Percentiles rank a stretch among this genome's conserved stretches.
Evolutionary conservation across 2,888 invertebrate species (phyloP).

Genomic region (Drosophila emarginata): DNA sequence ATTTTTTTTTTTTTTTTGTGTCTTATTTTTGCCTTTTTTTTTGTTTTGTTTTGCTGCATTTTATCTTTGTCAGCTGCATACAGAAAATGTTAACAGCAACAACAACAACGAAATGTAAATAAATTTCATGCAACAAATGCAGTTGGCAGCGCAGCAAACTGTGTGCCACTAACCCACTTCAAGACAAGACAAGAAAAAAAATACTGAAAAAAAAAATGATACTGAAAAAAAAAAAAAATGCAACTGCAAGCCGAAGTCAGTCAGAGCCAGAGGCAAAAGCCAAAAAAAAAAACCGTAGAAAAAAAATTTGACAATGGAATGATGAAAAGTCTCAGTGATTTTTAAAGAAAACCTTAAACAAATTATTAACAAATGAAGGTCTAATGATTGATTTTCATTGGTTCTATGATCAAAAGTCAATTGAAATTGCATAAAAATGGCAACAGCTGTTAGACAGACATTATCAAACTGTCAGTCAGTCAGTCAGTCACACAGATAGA

Average conservation of each 20-base stretch:
- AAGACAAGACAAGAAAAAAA: slow-evolving; percentile 47
- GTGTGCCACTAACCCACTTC: slow-evolving; percentile 75
- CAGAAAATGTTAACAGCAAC: slow-evolving; percentile 16
- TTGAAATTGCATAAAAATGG: background rate
- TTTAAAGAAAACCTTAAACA: background rate
- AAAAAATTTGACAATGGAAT: slow-evolving; percentile 29
- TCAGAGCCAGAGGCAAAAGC: slow-evolving; percentile 4
- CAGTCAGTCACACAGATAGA: background rate
- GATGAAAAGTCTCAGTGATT: slow-evolving; percentile 39
- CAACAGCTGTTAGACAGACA: slow-evolving; percentile 29
- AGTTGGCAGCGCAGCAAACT: slow-evolving; percentile 12
- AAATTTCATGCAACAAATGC: slow-evolving; percentile 13
- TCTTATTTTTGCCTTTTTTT: background rate
- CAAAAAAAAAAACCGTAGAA: slow-evolving; percentile 18
- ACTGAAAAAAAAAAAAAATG: slow-evolving; percentile 23
- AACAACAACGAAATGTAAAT: slow-evolving; percentile 10
- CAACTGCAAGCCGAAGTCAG: slow-evolving; percentile 15
- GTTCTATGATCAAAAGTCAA: background rate
- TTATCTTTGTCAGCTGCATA: slow-evolving; percentile 10
- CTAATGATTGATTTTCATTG: slow-evolving; percentile 11
- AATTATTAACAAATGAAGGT: slow-evolving; percentile 8
- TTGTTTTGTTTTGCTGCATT: slow-evolving; percentile 2
- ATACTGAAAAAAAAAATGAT: slow-evolving; percentile 5
- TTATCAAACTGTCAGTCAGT: slow-evolving; percentile 34
- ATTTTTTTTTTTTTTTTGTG: background rate